Conservation (phyloP, 2,888 invertebrate genomes). For the Lasioglossum leucozonium region DNA sequence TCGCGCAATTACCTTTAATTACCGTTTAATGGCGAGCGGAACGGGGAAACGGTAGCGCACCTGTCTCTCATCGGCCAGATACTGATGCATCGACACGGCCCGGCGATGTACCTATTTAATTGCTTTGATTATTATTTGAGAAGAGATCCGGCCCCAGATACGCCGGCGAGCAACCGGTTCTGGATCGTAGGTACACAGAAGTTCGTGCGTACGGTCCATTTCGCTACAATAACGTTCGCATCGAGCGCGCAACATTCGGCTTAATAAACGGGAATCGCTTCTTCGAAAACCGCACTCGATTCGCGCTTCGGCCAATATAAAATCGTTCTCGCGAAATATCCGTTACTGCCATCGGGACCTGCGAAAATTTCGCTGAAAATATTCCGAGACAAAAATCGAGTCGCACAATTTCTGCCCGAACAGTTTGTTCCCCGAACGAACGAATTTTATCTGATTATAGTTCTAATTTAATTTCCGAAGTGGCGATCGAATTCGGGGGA, state of each 20-base stretch:
- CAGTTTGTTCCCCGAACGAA: neutral
- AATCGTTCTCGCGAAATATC: too few relatives aligned
- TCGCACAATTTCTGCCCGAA: too few relatives aligned
- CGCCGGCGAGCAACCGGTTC: slow-evolving; percentile 23
- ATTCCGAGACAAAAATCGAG: too few relatives aligned
- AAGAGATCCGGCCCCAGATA: slow-evolving; percentile 63
- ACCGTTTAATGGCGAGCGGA: slow-evolving; percentile 70
- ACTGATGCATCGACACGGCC: slow-evolving; percentile 64
- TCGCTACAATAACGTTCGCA: slow-evolving; percentile 32
- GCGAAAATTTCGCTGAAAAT: too few relatives aligned
- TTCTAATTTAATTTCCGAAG: neutral
- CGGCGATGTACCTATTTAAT: slow-evolving; percentile 58
- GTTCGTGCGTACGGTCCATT: slow-evolving; percentile 27
- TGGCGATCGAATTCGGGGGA: neutral
- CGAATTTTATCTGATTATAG: too few relatives aligned
- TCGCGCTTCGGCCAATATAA: too few relatives aligned
- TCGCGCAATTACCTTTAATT: slow-evolving; percentile 72
- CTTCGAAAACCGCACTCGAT: neutral
- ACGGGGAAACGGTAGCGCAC: slow-evolving; percentile 51
- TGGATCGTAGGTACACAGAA: slow-evolving; percentile 25
- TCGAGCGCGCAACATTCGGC: slow-evolving; percentile 23
- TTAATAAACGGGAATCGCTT: slow-evolving; percentile 17
- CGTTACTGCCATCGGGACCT: too few relatives aligned
- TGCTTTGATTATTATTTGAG: slow-evolving; percentile 64
- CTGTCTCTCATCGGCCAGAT: slow-evolving; percentile 58